phyloP scores from a whole-genome alignment of 2,888 invertebrate species.

The Drosophila cognata region DNA sequence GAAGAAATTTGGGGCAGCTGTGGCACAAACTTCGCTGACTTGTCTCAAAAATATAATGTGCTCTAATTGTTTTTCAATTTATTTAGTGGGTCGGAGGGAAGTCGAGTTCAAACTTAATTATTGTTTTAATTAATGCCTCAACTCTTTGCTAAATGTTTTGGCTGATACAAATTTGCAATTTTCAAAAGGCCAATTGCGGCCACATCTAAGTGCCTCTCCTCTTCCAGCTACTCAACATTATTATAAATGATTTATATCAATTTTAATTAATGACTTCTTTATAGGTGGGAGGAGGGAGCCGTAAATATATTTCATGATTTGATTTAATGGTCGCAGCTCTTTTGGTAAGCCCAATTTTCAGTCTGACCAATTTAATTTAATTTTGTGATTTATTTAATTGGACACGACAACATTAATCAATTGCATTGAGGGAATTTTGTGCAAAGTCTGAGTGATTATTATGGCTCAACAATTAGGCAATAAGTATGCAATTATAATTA shows the following conservation, averaged over 20 bases:
- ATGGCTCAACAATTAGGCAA: conserved; percentile 35
- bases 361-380: conserved; percentile 19
- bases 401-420: conserved; percentile 62
- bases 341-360: conserved; percentile 28
- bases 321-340: conserved; percentile 29
- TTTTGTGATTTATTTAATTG: conserved; percentile 57
- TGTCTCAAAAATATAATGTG: conserved; percentile 23
- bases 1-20: conserved; percentile 11
- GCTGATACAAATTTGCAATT: conserved; percentile 29
- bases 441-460: conserved; percentile 29
- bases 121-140: conserved; percentile 31
- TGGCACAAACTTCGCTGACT: conserved; percentile 48
- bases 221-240: conserved; percentile 31
- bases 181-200: conserved; percentile 34
- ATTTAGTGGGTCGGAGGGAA: conserved; percentile 25
- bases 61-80: conserved; percentile 72
- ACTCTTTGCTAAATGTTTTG: conserved; percentile 26
- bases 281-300: background rate
- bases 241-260: conserved; percentile 49
- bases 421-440: conserved; percentile 37
- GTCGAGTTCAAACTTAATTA: conserved; percentile 60
- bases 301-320: conserved; percentile 22
- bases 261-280: conserved; percentile 44
- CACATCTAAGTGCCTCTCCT: conserved; percentile 26
- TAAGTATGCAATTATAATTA: conserved; percentile 48